A percentile compares a stretch with the other conserved stretches of the same genome.
phyloP scores from a whole-genome alignment of 92 coral and sea anemone genomes.

The Palythoa heliodiscus region DNA sequence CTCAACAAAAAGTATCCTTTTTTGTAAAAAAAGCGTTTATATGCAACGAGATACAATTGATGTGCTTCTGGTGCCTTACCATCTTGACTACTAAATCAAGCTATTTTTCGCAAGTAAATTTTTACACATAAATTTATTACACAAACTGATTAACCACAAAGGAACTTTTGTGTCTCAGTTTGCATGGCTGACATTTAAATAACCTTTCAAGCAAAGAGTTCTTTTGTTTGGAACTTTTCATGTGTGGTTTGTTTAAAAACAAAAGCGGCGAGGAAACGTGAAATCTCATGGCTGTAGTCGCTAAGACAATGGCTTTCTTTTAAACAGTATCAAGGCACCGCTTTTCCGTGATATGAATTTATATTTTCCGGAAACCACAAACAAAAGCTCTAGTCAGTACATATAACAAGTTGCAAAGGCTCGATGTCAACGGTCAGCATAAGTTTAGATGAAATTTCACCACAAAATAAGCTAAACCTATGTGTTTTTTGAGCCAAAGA shows the following conservation, averaged over 20 bases:
- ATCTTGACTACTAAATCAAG: neutral
- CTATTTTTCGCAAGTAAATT: neutral
- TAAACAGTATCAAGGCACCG: slow-evolving; percentile 22
- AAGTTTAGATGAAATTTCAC: neutral
- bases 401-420: neutral
- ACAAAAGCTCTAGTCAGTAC: slow-evolving; percentile 34
- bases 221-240: slow-evolving; percentile 22
- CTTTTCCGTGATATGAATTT: slow-evolving; percentile 32
- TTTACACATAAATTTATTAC: neutral
- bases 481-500: neutral
- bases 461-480: slow-evolving; percentile 1
- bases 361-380: slow-evolving; percentile 14
- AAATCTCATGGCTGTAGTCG: neutral
- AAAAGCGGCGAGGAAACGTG: slow-evolving; percentile 11
- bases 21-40: neutral
- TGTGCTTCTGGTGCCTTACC: neutral
- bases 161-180: slow-evolving; percentile 17
- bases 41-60: neutral
- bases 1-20: too few species aligned
- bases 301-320: slow-evolving; percentile 30
- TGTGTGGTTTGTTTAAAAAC: slow-evolving; percentile 17
- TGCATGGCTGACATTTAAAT: slow-evolving; percentile 3
- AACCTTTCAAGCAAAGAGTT: slow-evolving; percentile 19
- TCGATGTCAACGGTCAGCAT: slow-evolving; percentile 29
- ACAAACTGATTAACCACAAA: slow-evolving; percentile 19